Evolutionary conservation across 1,140 invertebrate genomes (phyloP).

Genomic region (Drosophila orosa): DNA sequence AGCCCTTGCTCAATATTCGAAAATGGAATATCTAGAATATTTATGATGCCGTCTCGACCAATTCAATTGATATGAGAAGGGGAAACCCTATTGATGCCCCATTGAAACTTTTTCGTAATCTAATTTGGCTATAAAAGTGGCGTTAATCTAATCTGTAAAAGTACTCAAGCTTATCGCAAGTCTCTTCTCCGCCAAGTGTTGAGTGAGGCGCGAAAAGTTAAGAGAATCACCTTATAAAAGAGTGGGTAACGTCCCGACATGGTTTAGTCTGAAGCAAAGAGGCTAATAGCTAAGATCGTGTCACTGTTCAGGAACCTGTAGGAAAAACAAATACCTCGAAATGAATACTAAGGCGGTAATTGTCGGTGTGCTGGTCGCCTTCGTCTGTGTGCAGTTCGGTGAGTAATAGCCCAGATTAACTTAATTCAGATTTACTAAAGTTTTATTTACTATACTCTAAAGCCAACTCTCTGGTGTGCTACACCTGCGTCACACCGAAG

Average conservation of each 20-base stretch:
- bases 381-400: constrained; percentile 57
- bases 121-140: constrained; percentile 9
- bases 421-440: no score
- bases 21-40: neutral
- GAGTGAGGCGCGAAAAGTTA: neutral
- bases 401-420: constrained; percentile 3
- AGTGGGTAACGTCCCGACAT: neutral
- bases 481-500: constrained; percentile 39
- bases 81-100: constrained; percentile 14
- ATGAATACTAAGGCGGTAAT: constrained; percentile 52
- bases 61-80: constrained; percentile 10
- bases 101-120: constrained; percentile 16
- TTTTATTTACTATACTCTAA: neutral
- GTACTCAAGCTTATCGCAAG: constrained; percentile 22
- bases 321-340: neutral
- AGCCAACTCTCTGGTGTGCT: constrained; percentile 60
- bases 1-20: neutral
- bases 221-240: constrained; percentile 30
- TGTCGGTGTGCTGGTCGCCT: constrained; percentile 36
- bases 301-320: neutral
- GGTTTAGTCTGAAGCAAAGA: constrained; percentile 23
- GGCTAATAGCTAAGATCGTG: neutral
- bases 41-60: neutral
- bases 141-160: constrained; percentile 28
- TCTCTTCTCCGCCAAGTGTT: neutral